These are phyloP conservation scores for Heteractis magnifica DNA, from an alignment of 92 coral and sea anemone genomes.

Conservation along the genomic window DNA sequence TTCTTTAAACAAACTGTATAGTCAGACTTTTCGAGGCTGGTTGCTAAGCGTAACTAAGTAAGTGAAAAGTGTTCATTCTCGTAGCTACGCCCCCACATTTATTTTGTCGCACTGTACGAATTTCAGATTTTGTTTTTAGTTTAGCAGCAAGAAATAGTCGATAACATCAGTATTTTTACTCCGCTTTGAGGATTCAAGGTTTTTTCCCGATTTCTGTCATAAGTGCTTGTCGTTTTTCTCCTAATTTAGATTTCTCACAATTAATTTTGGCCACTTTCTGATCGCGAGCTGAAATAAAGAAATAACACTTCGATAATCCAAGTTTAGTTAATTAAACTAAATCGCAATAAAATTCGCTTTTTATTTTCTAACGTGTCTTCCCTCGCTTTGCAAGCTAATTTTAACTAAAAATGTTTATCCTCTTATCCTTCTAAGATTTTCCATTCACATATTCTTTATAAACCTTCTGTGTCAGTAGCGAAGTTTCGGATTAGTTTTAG, in stretches of 20 bases:
- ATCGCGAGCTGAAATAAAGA: background rate
- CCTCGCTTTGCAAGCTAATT: background rate
- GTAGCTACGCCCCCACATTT: background rate
- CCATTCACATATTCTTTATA: background rate
- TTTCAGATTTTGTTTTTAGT: background rate
- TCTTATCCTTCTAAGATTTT: no score
- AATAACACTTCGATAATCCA: no score
- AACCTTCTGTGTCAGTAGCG: background rate
- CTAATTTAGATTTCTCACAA: background rate
- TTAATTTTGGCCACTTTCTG: background rate
- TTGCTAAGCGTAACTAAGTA: background rate
- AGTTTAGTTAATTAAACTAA: no score
- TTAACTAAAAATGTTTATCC: background rate
- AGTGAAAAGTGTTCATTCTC: background rate
- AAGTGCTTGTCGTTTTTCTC: background rate
- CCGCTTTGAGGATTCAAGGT: background rate
- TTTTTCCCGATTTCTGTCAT: background rate
- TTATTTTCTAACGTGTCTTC: background rate
- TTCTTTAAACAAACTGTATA: background rate
- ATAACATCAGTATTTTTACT: background rate
- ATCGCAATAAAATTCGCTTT: no score
- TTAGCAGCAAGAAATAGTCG: background rate
- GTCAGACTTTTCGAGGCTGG: background rate
- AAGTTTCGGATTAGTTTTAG: background rate
- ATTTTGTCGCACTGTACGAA: background rate